These are phyloP conservation scores for Castor canadensis DNA, from an alignment of 2,113 vertebrate genomes.

Conservation along the genomic window DNA sequence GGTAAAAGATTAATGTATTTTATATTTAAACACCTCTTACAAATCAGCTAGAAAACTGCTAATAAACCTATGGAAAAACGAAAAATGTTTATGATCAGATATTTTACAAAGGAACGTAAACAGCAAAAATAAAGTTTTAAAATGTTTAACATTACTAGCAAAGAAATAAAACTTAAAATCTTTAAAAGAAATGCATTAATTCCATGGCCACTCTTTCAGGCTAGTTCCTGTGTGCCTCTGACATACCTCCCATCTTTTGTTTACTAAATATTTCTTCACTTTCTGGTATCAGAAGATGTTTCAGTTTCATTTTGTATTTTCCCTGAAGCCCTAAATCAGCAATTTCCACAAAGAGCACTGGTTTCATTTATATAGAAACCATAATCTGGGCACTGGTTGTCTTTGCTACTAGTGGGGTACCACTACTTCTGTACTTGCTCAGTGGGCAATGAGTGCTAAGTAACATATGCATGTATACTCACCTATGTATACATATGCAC, in stretches of 20 bases:
- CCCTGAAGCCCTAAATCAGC: background rate
- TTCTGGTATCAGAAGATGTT: background rate
- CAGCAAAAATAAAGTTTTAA: background rate
- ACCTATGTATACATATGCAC: background rate
- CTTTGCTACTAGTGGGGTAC: background rate
- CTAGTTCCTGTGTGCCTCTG: background rate
- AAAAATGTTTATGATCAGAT: background rate
- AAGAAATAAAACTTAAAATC: background rate
- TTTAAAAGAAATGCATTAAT: too few species aligned
- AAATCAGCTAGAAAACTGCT: constrained; percentile 11
- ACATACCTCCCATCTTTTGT: background rate
- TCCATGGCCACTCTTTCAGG: background rate
- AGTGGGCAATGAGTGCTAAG: background rate
- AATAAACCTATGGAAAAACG: background rate
- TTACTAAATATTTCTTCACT: background rate
- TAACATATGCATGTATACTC: background rate
- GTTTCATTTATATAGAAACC: constrained; percentile 15
- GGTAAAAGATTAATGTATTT: background rate
- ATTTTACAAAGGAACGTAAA: constrained; percentile 3
- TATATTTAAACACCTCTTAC: constrained; percentile 22
- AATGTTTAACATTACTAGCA: background rate
- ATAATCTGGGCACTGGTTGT: background rate
- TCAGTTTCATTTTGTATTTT: background rate
- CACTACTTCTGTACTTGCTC: background rate
- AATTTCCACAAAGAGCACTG: background rate